Base-by-base conservation (phyloP, 2,113 vertebrate species). In the Anhinga rufa region DNA sequence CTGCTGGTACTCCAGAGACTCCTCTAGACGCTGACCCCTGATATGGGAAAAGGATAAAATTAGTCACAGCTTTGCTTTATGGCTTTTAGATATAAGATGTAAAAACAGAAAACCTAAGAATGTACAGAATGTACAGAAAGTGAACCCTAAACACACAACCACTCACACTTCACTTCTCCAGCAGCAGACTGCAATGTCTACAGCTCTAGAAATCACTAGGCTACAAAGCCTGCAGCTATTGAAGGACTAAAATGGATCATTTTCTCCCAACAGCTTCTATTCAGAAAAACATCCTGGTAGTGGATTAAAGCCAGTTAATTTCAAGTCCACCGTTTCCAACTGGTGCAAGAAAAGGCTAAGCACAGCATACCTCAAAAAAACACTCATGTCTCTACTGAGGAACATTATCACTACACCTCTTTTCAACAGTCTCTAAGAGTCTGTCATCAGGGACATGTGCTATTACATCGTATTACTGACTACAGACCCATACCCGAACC, bases 1-100 rank as follows among this genome's bases (percentile, higher is more conserved):
- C 95, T 99, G 99, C 98, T 99, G 99, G 95, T 99, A 99, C 52
- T 99, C 99, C 95, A 99, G 97, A n/a, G 99, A 99, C 92, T 99
- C 99, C 93, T 99, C 99, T 36, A 99, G 97, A 76, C 99, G 98
- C 97, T 99, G 99, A 34, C 99, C 99, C 46, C 99, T 99, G 78
- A 16, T 2, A 65, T 66, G 15, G 72, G 48, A 52, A 77, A 38
- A 38, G 4, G 38, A 17, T 15, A 20, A 55, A 70, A 66, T 19
- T 3, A 24, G 22, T 54, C 40, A 18, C 20, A 7, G 26, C 26
- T 28, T 17, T 72, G 29, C 66, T 60, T 66, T 24, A 42, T 14
- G 38, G 38, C 74, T 72, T 65, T 78, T 46, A 66, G 29, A 13
- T 10, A 4, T 1, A 36, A 90, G 29, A 42, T 2, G 21, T 31